phyloP scores from a whole-genome alignment of 2,797 vertebrate genomes.

The Catamblyrhynchus diadema region DNA sequence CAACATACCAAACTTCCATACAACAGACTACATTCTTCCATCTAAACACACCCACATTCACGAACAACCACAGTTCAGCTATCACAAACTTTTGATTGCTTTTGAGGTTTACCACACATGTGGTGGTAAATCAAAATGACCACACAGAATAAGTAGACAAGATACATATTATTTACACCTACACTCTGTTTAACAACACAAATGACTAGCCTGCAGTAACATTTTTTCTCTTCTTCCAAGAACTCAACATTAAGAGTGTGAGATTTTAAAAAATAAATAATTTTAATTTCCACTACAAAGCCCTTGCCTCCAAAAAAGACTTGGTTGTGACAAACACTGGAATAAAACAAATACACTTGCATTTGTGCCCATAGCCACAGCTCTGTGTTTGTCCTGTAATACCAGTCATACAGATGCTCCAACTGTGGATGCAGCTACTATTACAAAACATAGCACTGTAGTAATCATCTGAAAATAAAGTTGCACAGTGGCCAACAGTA shows the following conservation, averaged over 20 bases:
- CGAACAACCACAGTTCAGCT: neutral
- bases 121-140: neutral
- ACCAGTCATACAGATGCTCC: neutral
- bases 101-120: neutral
- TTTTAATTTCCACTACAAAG: neutral
- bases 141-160: neutral
- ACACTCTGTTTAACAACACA: neutral
- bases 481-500: neutral
- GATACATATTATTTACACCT: neutral
- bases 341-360: neutral
- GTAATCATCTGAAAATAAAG: neutral
- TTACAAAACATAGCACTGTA: neutral
- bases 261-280: neutral
- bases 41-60: neutral
- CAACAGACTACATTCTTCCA: constrained; percentile 10
- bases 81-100: neutral
- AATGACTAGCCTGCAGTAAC: neutral
- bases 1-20: neutral
- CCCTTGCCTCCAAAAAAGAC: neutral
- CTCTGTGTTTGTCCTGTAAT: neutral
- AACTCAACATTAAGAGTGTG: neutral
- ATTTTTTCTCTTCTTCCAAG: neutral
- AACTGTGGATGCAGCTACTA: neutral
- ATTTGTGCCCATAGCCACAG: neutral
- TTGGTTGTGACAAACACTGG: neutral